phyloP scores from a whole-genome alignment of 2,888 invertebrate species.

The Elegia similella region DNA sequence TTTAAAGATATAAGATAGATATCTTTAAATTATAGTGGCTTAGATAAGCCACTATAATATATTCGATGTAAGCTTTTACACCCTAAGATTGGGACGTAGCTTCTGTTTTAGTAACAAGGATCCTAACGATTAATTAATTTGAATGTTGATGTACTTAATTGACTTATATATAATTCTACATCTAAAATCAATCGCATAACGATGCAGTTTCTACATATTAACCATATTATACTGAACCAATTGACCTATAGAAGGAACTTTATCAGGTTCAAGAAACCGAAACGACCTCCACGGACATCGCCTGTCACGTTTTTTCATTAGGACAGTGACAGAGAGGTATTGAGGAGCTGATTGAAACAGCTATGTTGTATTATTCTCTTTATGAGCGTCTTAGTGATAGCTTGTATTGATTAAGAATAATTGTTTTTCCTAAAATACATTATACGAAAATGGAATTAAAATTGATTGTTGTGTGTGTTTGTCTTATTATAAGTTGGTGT shows the following conservation, averaged over 20 bases:
- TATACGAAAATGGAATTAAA: not conserved
- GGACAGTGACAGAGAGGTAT: not conserved
- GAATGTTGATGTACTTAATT: too few species aligned
- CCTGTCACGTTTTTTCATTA: not conserved
- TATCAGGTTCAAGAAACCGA: constrained; percentile 6
- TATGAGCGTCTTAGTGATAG: not conserved
- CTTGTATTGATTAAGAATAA: not conserved
- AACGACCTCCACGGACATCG: not conserved
- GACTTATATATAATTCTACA: too few species aligned
- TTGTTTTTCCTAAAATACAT: not conserved
- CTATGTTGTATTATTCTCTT: not conserved
- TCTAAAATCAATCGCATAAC: not conserved
- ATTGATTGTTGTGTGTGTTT: not conserved
- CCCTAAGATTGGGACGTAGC: too few species aligned
- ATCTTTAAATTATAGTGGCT: too few species aligned
- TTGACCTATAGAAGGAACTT: not conserved
- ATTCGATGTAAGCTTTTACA: too few species aligned
- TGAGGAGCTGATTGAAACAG: not conserved
- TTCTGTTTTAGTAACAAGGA: too few species aligned
- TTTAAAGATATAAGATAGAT: too few species aligned
- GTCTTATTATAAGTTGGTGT: not conserved
- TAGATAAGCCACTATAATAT: too few species aligned
- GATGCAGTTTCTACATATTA: not conserved
- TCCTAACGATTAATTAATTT: too few species aligned
- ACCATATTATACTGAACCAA: constrained; percentile 1